A percentile compares a stretch with the other conserved stretches of the same genome.
Conservation (phyloP, 2,113 vertebrate genomes). For the Bombycilla garrulus region DNA sequence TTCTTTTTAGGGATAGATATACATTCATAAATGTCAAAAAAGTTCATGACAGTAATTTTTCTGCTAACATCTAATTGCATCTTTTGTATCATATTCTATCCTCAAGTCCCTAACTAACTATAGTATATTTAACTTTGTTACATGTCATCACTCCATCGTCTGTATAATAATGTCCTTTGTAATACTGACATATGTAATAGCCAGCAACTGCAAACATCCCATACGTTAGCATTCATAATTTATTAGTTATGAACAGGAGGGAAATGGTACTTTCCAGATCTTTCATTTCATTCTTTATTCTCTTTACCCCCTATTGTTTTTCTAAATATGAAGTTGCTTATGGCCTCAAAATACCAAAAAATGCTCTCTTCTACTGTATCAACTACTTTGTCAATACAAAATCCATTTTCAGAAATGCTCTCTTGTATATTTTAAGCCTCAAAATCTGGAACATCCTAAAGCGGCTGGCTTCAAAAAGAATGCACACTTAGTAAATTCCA, state of each 20-base stretch:
- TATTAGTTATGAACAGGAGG: background rate
- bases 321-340: background rate
- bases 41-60: background rate
- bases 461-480: background rate
- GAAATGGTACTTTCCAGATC: background rate
- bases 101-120: background rate
- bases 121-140: background rate
- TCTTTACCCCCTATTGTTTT: background rate
- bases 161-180: background rate
- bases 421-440: background rate
- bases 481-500: background rate
- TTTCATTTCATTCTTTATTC: background rate
- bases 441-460: background rate
- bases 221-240: background rate
- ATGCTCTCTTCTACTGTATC: background rate
- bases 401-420: background rate
- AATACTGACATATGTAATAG: background rate
- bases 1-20: background rate
- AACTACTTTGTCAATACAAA: background rate
- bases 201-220: background rate
- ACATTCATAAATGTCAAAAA: background rate
- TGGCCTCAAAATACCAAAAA: background rate
- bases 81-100: background rate
- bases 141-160: background rate
- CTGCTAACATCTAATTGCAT: background rate